Evolutionary conservation across 2,888 invertebrate species (phyloP).

Genomic region (Odontomyia ornata): DNA sequence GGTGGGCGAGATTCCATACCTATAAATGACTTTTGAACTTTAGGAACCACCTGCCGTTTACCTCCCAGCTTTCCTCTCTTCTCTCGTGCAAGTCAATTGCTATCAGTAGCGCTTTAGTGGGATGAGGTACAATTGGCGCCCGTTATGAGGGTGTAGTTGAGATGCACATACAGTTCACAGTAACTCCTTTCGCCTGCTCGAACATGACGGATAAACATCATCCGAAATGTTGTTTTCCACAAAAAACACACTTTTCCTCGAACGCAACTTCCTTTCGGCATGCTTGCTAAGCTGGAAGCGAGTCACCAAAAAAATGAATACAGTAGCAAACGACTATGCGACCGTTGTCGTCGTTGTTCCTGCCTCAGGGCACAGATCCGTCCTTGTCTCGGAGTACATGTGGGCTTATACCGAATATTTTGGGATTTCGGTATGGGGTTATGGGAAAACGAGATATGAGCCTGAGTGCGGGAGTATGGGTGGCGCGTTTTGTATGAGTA

Average conservation of each 20-base stretch:
- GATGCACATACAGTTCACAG: slow-evolving; percentile 34
- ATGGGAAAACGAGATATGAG: slow-evolving; percentile 32
- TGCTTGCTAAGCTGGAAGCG: slow-evolving; percentile 35
- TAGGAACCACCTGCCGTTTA: too few species aligned
- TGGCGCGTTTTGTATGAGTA: slow-evolving; percentile 46
- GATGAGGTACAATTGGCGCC: not conserved
- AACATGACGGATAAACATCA: slow-evolving; percentile 50
- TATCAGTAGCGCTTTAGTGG: too few species aligned
- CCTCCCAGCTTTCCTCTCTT: too few species aligned
- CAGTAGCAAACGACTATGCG: slow-evolving; percentile 37
- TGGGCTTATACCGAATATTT: slow-evolving; percentile 44
- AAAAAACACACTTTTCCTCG: slow-evolving; percentile 45
- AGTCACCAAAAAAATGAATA: slow-evolving; percentile 9
- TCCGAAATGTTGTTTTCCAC: slow-evolving; percentile 49
- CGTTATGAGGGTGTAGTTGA: not conserved
- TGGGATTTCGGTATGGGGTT: slow-evolving; percentile 13
- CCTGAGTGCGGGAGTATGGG: not conserved
- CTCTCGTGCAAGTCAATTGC: too few species aligned
- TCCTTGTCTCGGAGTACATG: slow-evolving; percentile 44
- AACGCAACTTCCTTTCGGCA: slow-evolving; percentile 45
- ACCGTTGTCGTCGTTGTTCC: slow-evolving; percentile 36
- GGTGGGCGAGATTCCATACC: too few species aligned
- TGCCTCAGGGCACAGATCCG: slow-evolving; percentile 40
- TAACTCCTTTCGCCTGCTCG: slow-evolving; percentile 42
- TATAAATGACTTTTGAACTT: too few species aligned